Base-by-base conservation (phyloP, 2,888 invertebrate species). In the Altica lythri region DNA sequence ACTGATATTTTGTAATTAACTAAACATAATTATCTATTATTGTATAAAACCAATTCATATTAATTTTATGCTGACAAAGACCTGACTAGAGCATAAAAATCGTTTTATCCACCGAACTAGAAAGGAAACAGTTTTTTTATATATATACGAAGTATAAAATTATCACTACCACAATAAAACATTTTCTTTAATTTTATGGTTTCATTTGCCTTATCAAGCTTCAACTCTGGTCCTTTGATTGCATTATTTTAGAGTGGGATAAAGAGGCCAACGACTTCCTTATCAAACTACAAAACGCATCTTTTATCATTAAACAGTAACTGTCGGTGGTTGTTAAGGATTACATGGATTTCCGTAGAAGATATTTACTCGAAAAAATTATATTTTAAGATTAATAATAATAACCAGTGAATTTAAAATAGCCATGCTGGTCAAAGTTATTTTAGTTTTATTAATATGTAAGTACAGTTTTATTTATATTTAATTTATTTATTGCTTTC, bases 231-330 rank as follows among this genome's bases (percentile, higher is more conserved):
- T 40, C 29, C 46, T 46, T 40, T 27, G 46, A 53, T 46, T 46
- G 43, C 46, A 38, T 53, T 51, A 51, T 54, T 55, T 57, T 38
- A 63, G 65, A 67, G 67, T 66, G 67, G 68, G 68, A 67, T 61
- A 62, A 59, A 62, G 61, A 66, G 69, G 69, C 64, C 69, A 69
- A 68, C 66, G 69, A 69, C 67, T 59, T 59, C 60, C 55, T 68
- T 69, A 69, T 69, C 69, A 66, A 64, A 60, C 63, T 57, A 63
- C 57, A 59, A 50, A 61, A 57, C 62, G 58, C 61, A 62, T 66
- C 62, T 61, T 63, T 60, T 54, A 59, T 59, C 59, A 45, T 45
- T 40, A 45, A 44, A 30, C 47, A 62, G 62, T 61, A 56, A 53
- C 40, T 57, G 54, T 48, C 52, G 59, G 57, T 60, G 51, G 52